Base-by-base conservation (phyloP, 2,797 vertebrate species). In the Lepus townsendii region DNA sequence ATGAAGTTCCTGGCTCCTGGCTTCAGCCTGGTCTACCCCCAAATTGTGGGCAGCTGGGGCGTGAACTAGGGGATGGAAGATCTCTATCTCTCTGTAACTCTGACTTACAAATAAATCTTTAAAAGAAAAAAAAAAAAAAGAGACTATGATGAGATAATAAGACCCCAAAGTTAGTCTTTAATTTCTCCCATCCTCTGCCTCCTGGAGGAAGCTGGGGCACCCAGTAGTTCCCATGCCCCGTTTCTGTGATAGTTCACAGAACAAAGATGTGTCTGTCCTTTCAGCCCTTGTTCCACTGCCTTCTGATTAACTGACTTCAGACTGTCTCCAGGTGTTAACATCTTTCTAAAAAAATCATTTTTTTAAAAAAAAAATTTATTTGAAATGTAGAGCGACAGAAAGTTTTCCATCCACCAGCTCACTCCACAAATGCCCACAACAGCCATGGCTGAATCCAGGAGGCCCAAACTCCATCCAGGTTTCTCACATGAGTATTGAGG, bases 291-390 rank as follows among this genome's bases (percentile, higher is more conserved):
- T 90, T 54, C 42, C 42, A 47, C 27, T 30, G 24, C 52, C 50
- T 87, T 82, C 65, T 75, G n/a, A 90, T 60, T 73, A 47, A 52
- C 30, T 71, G 50, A 30, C 78, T 68, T 83, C 60, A 82, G 24
- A 75, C 82, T 86, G n/a, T 84, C 42, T 79, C 71, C 86, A 89
- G 19, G 47, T 90, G 71, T 91, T 71, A 93, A 69, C 2, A 24
- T 72, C 42, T 47, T 47, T 47, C 9, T 47, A 42, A 42, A 42
- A 42, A 42, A 42, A 42, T 42, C 38, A 42, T 42, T 42, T 47
- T 63, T 88, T 83, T 35, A 35, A 35, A 35, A 35, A 35, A 24
- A 69, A 88, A 91, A 79, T 50, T 79, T 24, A 65, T 77, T 57
- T 83, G 73, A 38, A 57, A 73, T 47, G 54, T 20, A 57, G 54